Evolutionary conservation across 2,888 invertebrate genomes (phyloP).

Genomic region (Sipha maydis): DNA sequence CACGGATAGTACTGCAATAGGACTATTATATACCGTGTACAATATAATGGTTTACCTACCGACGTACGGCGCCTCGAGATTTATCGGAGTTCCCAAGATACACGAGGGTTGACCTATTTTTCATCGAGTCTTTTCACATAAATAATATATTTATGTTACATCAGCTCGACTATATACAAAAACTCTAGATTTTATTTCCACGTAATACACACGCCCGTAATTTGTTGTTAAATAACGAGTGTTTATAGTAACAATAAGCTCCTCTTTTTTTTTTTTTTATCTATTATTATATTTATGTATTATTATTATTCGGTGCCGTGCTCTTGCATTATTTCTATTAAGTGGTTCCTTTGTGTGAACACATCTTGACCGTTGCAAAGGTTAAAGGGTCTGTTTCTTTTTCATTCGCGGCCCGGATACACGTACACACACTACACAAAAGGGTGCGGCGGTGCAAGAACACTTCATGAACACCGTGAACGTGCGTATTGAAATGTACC

Average conservation of each 20-base stretch:
- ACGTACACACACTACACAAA: background rate
- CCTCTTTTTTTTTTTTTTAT: slow-evolving; percentile 13
- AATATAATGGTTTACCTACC: background rate
- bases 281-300: slow-evolving; percentile 40
- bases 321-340: slow-evolving; percentile 61
- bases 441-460: slow-evolving; percentile 35
- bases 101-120: background rate
- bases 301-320: slow-evolving; percentile 54
- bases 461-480: slow-evolving; percentile 40
- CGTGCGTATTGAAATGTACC: slow-evolving; percentile 34
- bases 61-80: slow-evolving; percentile 7
- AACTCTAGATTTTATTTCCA: slow-evolving; percentile 28
- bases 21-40: background rate
- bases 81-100: background rate
- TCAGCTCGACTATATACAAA: background rate
- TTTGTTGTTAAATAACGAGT: slow-evolving; percentile 52
- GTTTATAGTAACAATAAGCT: slow-evolving; percentile 44
- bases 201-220: slow-evolving; percentile 37
- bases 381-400: slow-evolving; percentile 62
- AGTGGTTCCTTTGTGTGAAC: slow-evolving; percentile 62
- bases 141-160: background rate
- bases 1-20: no score
- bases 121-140: background rate
- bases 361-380: slow-evolving; percentile 62
- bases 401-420: background rate